Base-by-base conservation (phyloP, 2,797 vertebrate species). In the Rhynchonycteris naso region DNA sequence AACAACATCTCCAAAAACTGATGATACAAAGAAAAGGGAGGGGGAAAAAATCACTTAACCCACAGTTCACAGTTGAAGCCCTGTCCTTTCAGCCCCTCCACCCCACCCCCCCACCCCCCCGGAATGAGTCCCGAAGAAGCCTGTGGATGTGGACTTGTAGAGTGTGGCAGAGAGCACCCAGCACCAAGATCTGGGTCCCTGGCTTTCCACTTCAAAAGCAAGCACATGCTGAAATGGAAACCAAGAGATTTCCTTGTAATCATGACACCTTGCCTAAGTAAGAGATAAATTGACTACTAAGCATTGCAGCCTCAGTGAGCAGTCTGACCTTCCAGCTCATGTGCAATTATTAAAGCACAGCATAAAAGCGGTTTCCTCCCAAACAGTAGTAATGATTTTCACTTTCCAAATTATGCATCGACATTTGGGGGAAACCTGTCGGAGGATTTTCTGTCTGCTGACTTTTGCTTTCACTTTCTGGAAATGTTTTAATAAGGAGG, bases 401-500 rank as follows among this genome's bases (percentile, higher is more conserved):
- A 47, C 72, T 75, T 95, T 85, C 71, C 91, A 95, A 76, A 88
- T 76, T 89, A 94, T 13, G 91, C 71, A 24, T 33, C 47, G 21
- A 50, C 66, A 13, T 93, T 90, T 95, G 94, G 68, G 86, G 69
- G 56, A 63, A 90, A 95, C 91, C 56, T 83, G 30, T 97, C 30
- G 90, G 90, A 97, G 88, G 79, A 87, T 91, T 93, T 94, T 93
- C 93, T 86, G 85, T 79, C 47, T 74, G 71, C 75, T 96, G 96
- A 92, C 72, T 94, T 86, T 88, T 84, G 61, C 93, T 90, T 95
- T 91, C 35, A 30, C 86, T 93, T 92, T 93, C 88, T 94, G 38
- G 78, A 84, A 87, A 30, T n/a, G 80, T 81, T 95, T 92, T 88
- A 30, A 83, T 85, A 96, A 91, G 66, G 97, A 88, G 95, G 91